These are phyloP conservation scores for Pachycephus smyrnensis DNA, from an alignment of 2,888 invertebrate species.

Conservation along the genomic window DNA sequence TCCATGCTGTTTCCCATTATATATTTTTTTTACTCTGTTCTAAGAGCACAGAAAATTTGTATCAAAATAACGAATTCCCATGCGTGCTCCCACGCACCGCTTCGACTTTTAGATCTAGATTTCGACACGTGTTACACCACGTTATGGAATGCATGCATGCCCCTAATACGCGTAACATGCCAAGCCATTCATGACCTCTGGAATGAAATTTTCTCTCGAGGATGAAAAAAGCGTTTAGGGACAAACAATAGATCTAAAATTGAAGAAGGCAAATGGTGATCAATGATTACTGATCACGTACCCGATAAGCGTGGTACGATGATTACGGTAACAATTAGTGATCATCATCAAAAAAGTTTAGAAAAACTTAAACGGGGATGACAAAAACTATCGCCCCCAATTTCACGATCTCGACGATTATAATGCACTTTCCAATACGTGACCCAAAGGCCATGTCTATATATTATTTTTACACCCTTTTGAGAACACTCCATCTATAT, in stretches of 20 bases:
- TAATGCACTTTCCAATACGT: neutral
- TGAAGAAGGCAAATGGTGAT: neutral
- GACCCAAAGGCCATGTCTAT: neutral
- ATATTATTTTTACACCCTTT: neutral
- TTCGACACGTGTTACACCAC: too few relatives aligned
- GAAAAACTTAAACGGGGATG: neutral
- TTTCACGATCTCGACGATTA: neutral
- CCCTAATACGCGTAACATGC: neutral
- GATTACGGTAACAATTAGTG: neutral
- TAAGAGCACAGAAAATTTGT: neutral
- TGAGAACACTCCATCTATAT: neutral
- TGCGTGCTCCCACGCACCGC: neutral
- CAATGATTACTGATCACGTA: neutral
- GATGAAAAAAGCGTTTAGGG: conserved; percentile 12
- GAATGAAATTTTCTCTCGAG: neutral
- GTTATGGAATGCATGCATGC: too few relatives aligned
- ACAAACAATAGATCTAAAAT: conserved; percentile 18
- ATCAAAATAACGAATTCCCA: neutral
- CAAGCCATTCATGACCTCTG: neutral
- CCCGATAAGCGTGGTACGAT: neutral
- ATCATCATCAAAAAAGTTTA: neutral
- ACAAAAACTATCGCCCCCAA: neutral
- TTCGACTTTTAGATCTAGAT: neutral
- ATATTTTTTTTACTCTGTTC: neutral
- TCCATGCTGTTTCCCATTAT: neutral